phyloP scores from a whole-genome alignment of 2,888 invertebrate species.

The Pammene fasciana region DNA sequence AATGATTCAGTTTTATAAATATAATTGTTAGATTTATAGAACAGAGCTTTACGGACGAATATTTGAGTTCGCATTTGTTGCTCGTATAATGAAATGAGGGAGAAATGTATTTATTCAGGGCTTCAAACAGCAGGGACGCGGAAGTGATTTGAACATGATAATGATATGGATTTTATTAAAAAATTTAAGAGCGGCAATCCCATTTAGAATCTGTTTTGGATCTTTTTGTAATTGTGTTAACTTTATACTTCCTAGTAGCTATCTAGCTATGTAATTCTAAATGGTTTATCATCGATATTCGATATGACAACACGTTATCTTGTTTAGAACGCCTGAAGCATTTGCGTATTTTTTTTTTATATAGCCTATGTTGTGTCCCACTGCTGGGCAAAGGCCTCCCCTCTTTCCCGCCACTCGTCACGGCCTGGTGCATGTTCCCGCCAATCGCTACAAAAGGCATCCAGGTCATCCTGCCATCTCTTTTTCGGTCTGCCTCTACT shows the following conservation, averaged over 20 bases:
- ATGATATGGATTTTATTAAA: constrained; percentile 14
- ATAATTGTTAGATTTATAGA: constrained; percentile 13
- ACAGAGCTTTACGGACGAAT: constrained; percentile 5
- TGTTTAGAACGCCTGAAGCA: too few relatives aligned
- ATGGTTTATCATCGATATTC: too few relatives aligned
- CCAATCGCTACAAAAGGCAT: too few relatives aligned
- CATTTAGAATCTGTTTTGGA: background rate
- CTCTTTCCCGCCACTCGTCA: too few relatives aligned
- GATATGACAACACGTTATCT: too few relatives aligned
- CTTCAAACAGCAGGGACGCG: constrained; percentile 4
- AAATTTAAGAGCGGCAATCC: background rate
- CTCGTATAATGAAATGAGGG: constrained; percentile 28
- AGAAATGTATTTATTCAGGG: constrained; percentile 32
- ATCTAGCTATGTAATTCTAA: too few relatives aligned
- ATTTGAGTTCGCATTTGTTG: constrained; percentile 25
- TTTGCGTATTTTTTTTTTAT: too few relatives aligned
- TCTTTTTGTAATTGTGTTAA: background rate
- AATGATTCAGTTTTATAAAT: background rate
- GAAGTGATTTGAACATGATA: constrained; percentile 12
- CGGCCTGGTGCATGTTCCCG: too few relatives aligned
- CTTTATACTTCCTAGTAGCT: background rate
- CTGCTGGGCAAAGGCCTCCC: too few relatives aligned
- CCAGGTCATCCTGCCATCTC: too few relatives aligned
- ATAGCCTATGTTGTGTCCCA: too few relatives aligned
- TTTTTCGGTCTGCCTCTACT: too few relatives aligned